Evolutionary conservation across 2,888 invertebrate species (phyloP).

Genomic region (Dynastes tityus): DNA sequence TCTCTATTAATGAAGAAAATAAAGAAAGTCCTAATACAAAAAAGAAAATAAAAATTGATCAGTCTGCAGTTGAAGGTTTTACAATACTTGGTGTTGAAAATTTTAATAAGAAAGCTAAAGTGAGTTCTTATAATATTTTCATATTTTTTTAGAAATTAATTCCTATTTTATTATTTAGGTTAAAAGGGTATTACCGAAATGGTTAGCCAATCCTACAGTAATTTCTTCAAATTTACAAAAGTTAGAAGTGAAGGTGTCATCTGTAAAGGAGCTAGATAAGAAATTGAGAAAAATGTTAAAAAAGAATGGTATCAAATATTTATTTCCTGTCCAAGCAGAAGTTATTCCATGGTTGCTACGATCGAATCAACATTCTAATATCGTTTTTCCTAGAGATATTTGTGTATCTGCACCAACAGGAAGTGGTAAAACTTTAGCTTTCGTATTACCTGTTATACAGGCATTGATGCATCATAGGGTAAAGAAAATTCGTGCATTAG

Average conservation of each 20-base stretch:
- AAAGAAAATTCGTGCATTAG: constrained; percentile 82
- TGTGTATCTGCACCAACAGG: constrained; percentile 98
- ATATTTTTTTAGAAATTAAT: not conserved
- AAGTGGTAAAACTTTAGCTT: constrained; percentile 97
- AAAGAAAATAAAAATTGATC: constrained; percentile 55
- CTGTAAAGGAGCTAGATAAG: constrained; percentile 77
- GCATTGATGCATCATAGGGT: constrained; percentile 66
- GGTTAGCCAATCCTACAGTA: constrained; percentile 87
- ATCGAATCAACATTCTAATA: constrained; percentile 74
- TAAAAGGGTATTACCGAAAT: constrained; percentile 86
- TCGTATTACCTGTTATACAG: constrained; percentile 93
- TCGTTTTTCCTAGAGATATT: constrained; percentile 87
- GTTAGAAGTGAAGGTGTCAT: constrained; percentile 72
- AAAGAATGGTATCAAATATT: constrained; percentile 80
- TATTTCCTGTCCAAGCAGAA: constrained; percentile 90
- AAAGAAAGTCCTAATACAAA: constrained; percentile 48
- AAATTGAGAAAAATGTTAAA: constrained; percentile 77
- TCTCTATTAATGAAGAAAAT: constrained; percentile 60
- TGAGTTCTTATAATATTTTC: constrained; percentile 57
- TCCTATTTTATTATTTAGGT: constrained; percentile 70
- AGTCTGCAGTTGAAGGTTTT: constrained; percentile 71
- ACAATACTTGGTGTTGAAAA: constrained; percentile 80
- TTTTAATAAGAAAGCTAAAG: constrained; percentile 74
- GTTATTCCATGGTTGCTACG: constrained; percentile 85
- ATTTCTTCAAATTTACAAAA: constrained; percentile 82